These are phyloP conservation scores for Coregonus clupeaformis DNA, from an alignment of 2,113 vertebrate genomes.

Conservation along the genomic window DNA sequence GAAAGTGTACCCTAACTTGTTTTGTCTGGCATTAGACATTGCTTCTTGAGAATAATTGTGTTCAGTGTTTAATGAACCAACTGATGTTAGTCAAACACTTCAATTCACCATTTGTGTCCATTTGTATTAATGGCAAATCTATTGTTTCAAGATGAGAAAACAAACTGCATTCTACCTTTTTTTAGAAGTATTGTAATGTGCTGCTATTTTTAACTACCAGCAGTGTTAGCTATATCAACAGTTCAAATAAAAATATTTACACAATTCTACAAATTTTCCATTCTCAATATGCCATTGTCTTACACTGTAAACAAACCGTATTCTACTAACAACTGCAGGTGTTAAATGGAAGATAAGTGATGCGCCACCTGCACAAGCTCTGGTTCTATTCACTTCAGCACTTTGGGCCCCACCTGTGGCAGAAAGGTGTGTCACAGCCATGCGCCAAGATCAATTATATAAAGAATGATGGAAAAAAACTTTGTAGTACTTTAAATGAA, in stretches of 20 bases:
- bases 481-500: no score
- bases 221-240: conserved; percentile 49
- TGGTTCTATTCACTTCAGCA: not conserved
- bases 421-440: not conserved
- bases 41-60: not conserved
- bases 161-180: conserved; percentile 23
- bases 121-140: conserved; percentile 23
- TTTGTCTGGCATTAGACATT: not conserved
- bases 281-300: not conserved
- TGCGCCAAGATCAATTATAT: no score
- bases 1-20: not conserved
- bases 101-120: conserved; percentile 13
- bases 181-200: conserved; percentile 33
- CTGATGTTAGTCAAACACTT: conserved; percentile 16
- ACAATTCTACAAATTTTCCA: conserved; percentile 22
- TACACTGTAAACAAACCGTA: not conserved
- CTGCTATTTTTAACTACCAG: conserved; percentile 48
- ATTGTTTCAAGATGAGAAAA: conserved; percentile 15
- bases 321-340: not conserved
- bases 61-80: not conserved
- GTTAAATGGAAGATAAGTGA: not conserved
- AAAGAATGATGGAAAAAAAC: no score
- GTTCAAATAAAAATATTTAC: conserved; percentile 38
- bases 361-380: not conserved
- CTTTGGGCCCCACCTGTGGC: not conserved